Conservation (phyloP, 1,140 invertebrate species). For the Wasmannia auropunctata region DNA sequence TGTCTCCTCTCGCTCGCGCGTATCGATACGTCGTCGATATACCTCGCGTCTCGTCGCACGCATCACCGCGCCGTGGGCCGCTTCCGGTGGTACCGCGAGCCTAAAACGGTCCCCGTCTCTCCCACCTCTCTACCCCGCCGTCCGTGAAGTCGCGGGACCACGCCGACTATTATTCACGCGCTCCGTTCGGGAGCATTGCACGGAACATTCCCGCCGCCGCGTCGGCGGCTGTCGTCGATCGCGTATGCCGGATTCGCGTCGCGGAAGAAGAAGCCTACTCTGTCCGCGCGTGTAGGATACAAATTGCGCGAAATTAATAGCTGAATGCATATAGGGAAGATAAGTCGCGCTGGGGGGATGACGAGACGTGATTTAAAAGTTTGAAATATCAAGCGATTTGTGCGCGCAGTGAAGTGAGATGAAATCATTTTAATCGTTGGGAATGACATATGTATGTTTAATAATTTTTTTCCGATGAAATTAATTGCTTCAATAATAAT, state of each 20-base stretch:
- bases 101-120: constrained; percentile 24
- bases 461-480: background rate
- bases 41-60: constrained; percentile 68
- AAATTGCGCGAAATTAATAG: background rate
- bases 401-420: background rate
- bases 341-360: background rate
- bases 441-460: too few relatives aligned
- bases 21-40: constrained; percentile 47
- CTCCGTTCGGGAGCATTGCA: constrained; percentile 25
- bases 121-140: too few relatives aligned
- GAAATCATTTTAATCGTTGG: background rate
- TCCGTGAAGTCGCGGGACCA: background rate
- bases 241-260: constrained; percentile 3
- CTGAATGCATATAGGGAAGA: background rate
- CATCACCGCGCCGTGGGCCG: constrained; percentile 69
- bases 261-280: background rate
- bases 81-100: constrained; percentile 68
- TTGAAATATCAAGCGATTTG: background rate
- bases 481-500: background rate
- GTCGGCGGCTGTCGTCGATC: background rate
- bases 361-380: background rate
- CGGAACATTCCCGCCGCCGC: background rate
- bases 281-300: background rate
- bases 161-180: background rate
- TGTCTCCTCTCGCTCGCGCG: background rate